Conservation (phyloP, 2,888 invertebrate species). For the Xestia ashworthii region DNA sequence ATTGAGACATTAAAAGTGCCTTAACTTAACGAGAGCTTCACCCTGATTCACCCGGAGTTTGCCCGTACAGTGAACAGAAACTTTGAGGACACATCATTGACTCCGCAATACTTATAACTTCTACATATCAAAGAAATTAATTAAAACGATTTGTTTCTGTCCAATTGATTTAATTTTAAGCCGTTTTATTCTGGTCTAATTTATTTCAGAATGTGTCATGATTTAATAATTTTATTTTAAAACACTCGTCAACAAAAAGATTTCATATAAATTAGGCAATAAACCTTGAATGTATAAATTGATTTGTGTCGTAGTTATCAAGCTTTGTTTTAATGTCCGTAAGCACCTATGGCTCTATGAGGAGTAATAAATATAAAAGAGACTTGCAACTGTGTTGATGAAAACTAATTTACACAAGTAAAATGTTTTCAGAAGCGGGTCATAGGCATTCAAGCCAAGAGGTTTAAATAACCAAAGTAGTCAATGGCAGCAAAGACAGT, state of each 20-base stretch:
- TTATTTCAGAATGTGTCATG: slow-evolving; percentile 29
- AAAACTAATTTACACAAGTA: slow-evolving; percentile 16
- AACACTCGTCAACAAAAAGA: slow-evolving; percentile 16
- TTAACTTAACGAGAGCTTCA: slow-evolving; percentile 59
- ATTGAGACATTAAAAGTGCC: slow-evolving; percentile 65
- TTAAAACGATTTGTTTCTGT: neutral
- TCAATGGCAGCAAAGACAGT: slow-evolving; percentile 1
- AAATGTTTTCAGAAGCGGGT: neutral
- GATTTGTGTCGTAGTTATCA: slow-evolving; percentile 22
- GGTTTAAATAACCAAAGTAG: neutral
- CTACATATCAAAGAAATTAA: slow-evolving; percentile 7
- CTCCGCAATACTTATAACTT: neutral
- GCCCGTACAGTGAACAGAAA: slow-evolving; percentile 51
- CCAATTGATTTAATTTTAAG: slow-evolving; percentile 18
- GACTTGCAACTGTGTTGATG: neutral
- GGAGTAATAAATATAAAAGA: neutral
- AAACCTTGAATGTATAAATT: slow-evolving; percentile 33
- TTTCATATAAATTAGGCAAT: slow-evolving; percentile 35
- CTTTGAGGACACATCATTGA: slow-evolving; percentile 18
- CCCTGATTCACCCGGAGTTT: slow-evolving; percentile 66
- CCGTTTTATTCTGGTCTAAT: slow-evolving; percentile 12
- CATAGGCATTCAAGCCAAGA: neutral
- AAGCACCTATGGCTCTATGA: neutral
- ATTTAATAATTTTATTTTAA: slow-evolving; percentile 19
- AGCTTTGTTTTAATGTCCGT: slow-evolving; percentile 2